These are phyloP conservation scores for Sebastes hopkinsi DNA, from an alignment of 2,797 vertebrate genomes.

Conservation along the genomic window DNA sequence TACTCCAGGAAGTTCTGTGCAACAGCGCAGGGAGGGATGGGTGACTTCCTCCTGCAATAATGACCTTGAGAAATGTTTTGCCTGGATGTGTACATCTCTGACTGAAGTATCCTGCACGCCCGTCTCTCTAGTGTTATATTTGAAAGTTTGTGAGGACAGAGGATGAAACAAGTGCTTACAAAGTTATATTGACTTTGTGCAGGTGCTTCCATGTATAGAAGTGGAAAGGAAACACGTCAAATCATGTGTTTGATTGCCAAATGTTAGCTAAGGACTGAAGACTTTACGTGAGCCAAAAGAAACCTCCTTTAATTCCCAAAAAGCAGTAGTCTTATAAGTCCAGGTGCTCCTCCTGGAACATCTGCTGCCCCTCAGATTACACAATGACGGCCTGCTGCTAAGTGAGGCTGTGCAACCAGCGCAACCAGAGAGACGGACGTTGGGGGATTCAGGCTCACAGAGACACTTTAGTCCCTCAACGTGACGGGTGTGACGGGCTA, in stretches of 20 bases:
- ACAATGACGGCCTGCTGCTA: constrained; percentile 29
- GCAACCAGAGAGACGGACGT: constrained; percentile 20
- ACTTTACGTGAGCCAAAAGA: constrained; percentile 12
- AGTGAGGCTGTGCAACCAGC: constrained; percentile 6
- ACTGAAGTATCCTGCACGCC: not conserved
- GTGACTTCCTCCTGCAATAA: constrained; percentile 32
- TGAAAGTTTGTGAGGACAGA: not conserved
- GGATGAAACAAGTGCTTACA: not conserved
- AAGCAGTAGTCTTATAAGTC: constrained; percentile 1
- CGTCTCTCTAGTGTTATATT: not conserved
- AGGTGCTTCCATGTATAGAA: not conserved
- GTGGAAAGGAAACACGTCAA: not conserved
- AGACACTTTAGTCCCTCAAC: constrained; percentile 10
- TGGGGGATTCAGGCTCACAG: constrained; percentile 29
- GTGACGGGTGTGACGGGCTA: constrained; percentile 15
- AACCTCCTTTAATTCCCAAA: constrained; percentile 2
- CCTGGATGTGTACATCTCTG: not conserved
- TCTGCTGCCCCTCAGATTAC: constrained; percentile 43
- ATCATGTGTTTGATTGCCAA: not conserved
- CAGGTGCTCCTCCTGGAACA: constrained; percentile 43
- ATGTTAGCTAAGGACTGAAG: not conserved
- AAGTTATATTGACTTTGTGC: not conserved
- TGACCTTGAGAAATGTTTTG: constrained; percentile 36
- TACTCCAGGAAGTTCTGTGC: not conserved
- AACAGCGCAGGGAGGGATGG: constrained; percentile 13